phyloP scores from a whole-genome alignment of 2,797 vertebrate genomes.

The Mycteria americana region DNA sequence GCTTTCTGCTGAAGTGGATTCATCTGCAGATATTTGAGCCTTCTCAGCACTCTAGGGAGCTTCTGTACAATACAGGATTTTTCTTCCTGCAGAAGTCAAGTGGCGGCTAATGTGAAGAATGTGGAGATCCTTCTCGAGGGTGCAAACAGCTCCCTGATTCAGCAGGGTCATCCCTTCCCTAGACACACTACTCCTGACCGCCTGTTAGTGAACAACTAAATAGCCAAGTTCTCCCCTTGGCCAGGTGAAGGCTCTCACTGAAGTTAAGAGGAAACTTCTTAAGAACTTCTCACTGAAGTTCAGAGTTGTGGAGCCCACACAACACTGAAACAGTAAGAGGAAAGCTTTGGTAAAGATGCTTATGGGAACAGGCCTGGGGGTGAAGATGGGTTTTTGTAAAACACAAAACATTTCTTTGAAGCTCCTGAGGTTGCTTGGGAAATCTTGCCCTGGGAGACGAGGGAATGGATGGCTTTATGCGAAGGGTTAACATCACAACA shows the following conservation, averaged over 20 bases:
- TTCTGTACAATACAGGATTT: neutral
- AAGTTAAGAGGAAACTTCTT: neutral
- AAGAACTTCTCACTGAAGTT: neutral
- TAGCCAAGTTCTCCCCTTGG: neutral
- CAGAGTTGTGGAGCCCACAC: neutral
- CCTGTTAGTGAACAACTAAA: neutral
- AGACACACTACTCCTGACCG: neutral
- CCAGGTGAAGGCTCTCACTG: neutral
- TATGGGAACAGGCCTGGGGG: neutral
- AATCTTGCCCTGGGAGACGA: neutral
- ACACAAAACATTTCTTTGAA: neutral
- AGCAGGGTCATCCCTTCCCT: neutral
- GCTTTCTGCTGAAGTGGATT: neutral
- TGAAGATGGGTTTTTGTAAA: neutral
- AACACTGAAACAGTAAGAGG: neutral
- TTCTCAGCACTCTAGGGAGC: neutral
- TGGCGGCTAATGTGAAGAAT: neutral
- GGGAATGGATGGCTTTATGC: neutral
- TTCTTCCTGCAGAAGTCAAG: neutral
- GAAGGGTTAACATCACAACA: neutral
- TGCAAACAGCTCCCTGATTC: neutral
- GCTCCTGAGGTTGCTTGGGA: neutral
- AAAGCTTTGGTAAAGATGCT: neutral
- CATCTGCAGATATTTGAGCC: neutral
- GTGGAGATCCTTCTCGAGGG: neutral